phyloP scores from a whole-genome alignment of 2,888 invertebrate species.

The Tenodera sinensis region DNA sequence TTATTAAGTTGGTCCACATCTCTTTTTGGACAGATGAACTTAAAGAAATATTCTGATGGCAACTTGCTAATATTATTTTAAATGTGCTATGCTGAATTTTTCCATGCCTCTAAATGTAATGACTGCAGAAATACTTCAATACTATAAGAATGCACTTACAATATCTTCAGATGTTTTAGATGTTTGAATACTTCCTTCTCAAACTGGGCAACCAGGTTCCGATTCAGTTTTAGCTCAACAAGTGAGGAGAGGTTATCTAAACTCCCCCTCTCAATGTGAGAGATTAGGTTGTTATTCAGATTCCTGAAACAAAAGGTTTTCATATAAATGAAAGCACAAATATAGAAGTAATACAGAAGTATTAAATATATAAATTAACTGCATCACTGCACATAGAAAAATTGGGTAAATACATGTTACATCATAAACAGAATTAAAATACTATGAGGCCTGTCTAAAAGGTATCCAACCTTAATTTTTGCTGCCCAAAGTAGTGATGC shows the following conservation, averaged over 20 bases:
- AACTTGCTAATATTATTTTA: too few species aligned
- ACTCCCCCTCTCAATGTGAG: slow-evolving; percentile 63
- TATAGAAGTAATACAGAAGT: neutral
- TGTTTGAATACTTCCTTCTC: slow-evolving; percentile 72
- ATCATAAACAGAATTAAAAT: too few species aligned
- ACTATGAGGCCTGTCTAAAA: too few species aligned
- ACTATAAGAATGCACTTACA: slow-evolving; percentile 53
- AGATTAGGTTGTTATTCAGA: slow-evolving; percentile 70
- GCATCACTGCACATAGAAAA: neutral
- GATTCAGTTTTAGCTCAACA: slow-evolving; percentile 71
- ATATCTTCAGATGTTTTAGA: slow-evolving; percentile 62
- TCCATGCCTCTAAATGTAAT: too few species aligned
- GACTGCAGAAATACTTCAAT: neutral
- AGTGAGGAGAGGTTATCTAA: slow-evolving; percentile 69
- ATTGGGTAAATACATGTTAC: too few species aligned
- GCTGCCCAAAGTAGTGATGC: too few species aligned
- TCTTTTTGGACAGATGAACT: too few species aligned
- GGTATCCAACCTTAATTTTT: too few species aligned
- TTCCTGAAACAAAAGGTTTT: slow-evolving; percentile 49
- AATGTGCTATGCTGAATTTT: too few species aligned
- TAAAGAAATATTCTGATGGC: too few species aligned
- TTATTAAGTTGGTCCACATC: too few species aligned
- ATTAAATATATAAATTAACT: too few species aligned
- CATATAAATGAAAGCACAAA: neutral
- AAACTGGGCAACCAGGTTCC: slow-evolving; percentile 67